Conservation (phyloP, 2,797 vertebrate species). For the Sebastes oblongus region DNA sequence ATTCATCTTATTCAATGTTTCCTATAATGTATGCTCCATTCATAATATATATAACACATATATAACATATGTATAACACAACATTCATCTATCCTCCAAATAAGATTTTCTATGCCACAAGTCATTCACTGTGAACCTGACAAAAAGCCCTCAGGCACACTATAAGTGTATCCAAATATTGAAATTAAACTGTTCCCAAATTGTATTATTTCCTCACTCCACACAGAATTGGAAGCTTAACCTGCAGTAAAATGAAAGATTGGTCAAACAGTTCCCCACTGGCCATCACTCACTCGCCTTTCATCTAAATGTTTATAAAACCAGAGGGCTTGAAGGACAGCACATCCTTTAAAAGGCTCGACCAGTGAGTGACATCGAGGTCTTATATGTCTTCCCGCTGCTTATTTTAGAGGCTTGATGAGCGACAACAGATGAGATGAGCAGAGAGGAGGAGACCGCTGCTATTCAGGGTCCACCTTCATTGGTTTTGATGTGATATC, state of each 20-base stretch:
- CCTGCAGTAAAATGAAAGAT: constrained; percentile 14
- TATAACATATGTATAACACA: background rate
- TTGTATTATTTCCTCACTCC: constrained; percentile 11
- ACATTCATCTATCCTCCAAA: background rate
- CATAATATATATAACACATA: background rate
- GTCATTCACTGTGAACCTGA: background rate
- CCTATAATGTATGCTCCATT: background rate
- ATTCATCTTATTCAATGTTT: background rate
- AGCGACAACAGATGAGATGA: constrained; percentile 24
- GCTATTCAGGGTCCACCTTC: constrained; percentile 45
- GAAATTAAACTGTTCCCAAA: constrained; percentile 7
- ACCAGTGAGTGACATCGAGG: constrained; percentile 32
- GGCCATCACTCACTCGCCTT: constrained; percentile 22
- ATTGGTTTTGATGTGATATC: constrained; percentile 70
- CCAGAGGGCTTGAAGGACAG: constrained; percentile 30
- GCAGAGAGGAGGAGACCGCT: constrained; percentile 4
- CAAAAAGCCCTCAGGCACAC: background rate
- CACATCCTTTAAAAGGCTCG: constrained; percentile 17
- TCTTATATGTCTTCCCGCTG: constrained; percentile 24
- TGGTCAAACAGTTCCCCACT: constrained; percentile 9
- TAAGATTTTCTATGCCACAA: background rate
- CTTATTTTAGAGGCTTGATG: constrained; percentile 43
- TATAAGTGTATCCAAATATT: background rate
- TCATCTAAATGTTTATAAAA: constrained; percentile 36
- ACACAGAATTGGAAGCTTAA: background rate